Base-by-base conservation (phyloP, 2,113 vertebrate genomes). In the Syngnathoides biaculeatus region DNA sequence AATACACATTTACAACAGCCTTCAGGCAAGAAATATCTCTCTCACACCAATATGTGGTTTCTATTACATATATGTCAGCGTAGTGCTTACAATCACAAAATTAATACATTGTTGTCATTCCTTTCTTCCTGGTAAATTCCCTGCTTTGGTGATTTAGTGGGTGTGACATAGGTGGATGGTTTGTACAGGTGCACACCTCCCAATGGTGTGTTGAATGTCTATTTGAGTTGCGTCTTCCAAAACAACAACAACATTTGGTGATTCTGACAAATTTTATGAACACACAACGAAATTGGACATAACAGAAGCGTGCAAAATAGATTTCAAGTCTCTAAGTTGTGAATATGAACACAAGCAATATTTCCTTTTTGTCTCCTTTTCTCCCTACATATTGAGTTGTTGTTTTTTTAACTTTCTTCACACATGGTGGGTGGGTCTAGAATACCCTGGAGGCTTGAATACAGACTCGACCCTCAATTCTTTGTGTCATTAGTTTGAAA, bases 401-500 rank as follows among this genome's bases (percentile, higher is more conserved):
- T 59, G 3, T 20, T 35, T 57, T 30, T 38, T 38, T 10, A 20
- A 60, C 10, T 60, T 60, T 40, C 38, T 40, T 38, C 11, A 40
- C 38, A 60, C n/a, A 39, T 38, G 27, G 60, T 81, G 63, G 61
- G 68, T 63, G 53, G 64, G 50, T 50, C 39, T 60, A 9, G 22
- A 8, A 30, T 7, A 50, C 26, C 8, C 30, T 24, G 38, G 24
- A 52, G 35, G 62, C 72, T 26, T 26, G 12, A 55, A 71, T 24
- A 35, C n/a, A 56, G 50, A 61, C 11, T 67, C 57, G 35, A 39
- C 52, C 68, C 68, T 79, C 80, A 56, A 74, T 65, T 79, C 47
- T 64, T 72, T 74, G 72, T 69, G 73, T 80, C 74, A 80, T 86
- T 80, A 73, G 64, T 85, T 83, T 79, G 66, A 79, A 82, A 80